These are phyloP conservation scores for Thomomys bottae DNA, from an alignment of 2,113 vertebrate species.

Conservation along the genomic window DNA sequence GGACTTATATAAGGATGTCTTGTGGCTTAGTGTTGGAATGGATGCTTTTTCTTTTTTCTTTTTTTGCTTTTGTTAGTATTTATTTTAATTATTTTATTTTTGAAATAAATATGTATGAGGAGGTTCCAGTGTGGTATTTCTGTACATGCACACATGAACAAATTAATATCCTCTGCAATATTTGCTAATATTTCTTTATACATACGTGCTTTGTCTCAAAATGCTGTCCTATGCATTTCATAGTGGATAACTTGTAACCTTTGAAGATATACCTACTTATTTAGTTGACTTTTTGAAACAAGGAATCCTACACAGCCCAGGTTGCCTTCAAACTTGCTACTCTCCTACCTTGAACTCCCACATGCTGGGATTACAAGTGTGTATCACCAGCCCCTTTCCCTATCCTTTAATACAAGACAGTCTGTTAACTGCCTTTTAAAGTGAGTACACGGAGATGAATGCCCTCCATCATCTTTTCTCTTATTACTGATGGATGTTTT, in stretches of 20 bases:
- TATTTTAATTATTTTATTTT: too few relatives aligned
- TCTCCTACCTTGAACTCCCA: too few relatives aligned
- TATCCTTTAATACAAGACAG: not conserved
- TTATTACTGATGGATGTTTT: not conserved
- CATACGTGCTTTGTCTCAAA: conserved; percentile 29
- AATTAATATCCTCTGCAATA: too few relatives aligned
- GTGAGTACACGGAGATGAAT: not conserved
- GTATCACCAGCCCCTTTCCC: too few relatives aligned
- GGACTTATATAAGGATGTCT: not conserved
- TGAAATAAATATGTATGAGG: too few relatives aligned
- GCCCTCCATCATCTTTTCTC: not conserved
- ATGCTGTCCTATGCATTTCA: not conserved
- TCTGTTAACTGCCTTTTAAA: not conserved
- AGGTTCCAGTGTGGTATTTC: too few relatives aligned
- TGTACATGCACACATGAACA: too few relatives aligned
- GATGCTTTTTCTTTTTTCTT: not conserved
- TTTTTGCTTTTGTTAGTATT: not conserved
- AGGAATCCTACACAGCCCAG: not conserved
- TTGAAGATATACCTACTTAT: not conserved
- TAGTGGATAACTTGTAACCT: not conserved
- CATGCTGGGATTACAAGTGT: too few relatives aligned
- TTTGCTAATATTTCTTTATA: not conserved
- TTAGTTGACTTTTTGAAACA: not conserved
- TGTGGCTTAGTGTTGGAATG: not conserved
- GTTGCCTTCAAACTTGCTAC: too few relatives aligned